These are phyloP conservation scores for Triplophysa tibetana DNA, from an alignment of 2,113 vertebrate species.

Conservation along the genomic window DNA sequence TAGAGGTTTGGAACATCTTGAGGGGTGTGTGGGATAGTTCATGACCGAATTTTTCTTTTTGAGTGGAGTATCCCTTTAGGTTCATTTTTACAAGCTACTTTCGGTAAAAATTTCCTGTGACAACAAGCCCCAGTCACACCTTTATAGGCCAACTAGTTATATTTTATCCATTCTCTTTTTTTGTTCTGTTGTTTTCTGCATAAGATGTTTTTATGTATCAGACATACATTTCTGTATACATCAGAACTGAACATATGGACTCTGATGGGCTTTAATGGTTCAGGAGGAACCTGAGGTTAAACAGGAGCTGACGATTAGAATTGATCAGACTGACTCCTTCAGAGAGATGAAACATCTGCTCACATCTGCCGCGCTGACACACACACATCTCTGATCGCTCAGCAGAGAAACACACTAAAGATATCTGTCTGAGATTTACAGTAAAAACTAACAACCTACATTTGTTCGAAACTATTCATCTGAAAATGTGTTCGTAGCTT, in stretches of 20 bases:
- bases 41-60: too few relatives aligned
- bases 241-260: constrained; percentile 52
- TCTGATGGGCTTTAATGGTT: constrained; percentile 56
- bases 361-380: constrained; percentile 12
- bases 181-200: background rate
- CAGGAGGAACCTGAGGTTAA: constrained; percentile 60
- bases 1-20: too few relatives aligned
- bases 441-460: background rate
- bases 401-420: background rate
- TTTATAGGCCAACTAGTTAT: too few relatives aligned
- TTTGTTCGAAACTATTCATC: too few relatives aligned
- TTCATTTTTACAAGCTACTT: too few relatives aligned
- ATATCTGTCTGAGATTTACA: background rate
- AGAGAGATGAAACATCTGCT: constrained; percentile 55
- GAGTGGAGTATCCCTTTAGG: too few relatives aligned
- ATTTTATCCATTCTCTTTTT: background rate
- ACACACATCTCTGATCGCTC: background rate
- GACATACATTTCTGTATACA: background rate
- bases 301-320: constrained; percentile 51
- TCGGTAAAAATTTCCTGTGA: too few relatives aligned
- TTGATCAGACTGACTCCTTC: constrained; percentile 56
- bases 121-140: too few relatives aligned
- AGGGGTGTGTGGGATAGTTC: too few relatives aligned
- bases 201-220: background rate
- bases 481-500: too few relatives aligned